Conservation (phyloP, 2,113 vertebrate species). For the Triplophysa dalaica region DNA sequence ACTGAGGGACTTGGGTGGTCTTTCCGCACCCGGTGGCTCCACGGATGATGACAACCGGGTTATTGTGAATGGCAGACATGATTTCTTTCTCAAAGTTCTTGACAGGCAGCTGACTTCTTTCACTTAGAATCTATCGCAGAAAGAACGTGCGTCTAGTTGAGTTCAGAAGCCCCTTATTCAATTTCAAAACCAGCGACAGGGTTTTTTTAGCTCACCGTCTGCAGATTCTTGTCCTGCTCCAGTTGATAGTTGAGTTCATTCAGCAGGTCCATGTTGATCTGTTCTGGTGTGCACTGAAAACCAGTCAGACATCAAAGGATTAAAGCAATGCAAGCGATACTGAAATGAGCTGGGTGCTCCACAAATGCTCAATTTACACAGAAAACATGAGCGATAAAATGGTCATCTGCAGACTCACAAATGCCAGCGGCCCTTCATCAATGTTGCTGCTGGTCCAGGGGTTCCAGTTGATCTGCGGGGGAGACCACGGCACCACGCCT, state of each 20-base stretch:
- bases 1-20: slow-evolving; percentile 97
- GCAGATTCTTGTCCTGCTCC: slow-evolving; percentile 81
- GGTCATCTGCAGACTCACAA: slow-evolving; percentile 64
- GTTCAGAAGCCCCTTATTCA: neutral
- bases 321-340: neutral
- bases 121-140: slow-evolving; percentile 75
- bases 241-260: slow-evolving; percentile 80
- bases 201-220: slow-evolving; percentile 69
- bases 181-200: neutral
- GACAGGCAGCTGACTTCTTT: slow-evolving; percentile 83
- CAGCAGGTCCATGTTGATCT: slow-evolving; percentile 89
- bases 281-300: slow-evolving; percentile 85
- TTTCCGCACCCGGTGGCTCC: slow-evolving; percentile 97
- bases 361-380: neutral
- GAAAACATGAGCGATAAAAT: neutral
- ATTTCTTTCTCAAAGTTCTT: slow-evolving; percentile 89
- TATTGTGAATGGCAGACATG: slow-evolving; percentile 74
- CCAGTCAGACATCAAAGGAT: slow-evolving; percentile 30
- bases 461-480: slow-evolving; percentile 97
- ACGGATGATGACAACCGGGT: slow-evolving; percentile 88
- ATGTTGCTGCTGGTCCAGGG: slow-evolving; percentile 98
- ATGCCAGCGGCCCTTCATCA: slow-evolving; percentile 93
- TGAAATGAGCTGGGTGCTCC: too few species aligned
- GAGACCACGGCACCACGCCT: slow-evolving; percentile 95
- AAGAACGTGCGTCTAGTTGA: neutral